Evolutionary conservation across 2,113 vertebrate species (phyloP), one percentile per base, ranked within the genome.

Genomic region (Caranx melampygus): DNA sequence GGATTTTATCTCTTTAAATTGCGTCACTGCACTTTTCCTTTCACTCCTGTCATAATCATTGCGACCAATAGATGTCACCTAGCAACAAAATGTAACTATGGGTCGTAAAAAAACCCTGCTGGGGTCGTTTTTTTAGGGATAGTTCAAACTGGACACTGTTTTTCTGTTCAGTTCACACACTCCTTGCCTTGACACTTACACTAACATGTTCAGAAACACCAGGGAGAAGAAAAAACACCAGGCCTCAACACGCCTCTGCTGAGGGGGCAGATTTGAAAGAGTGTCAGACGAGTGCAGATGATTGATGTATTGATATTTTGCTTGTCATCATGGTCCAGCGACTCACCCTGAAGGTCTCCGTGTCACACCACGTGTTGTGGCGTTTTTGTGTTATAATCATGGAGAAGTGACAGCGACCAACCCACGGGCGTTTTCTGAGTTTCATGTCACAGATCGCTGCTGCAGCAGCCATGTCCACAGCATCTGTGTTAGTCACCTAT

Each of bases 231-330:
- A 44, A 40, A 21, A 15, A 20, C 31, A 57, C 18, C 9, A 12
- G 4, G 1, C 34, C 44, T 57, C 44, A 11, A 35, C 73, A 15
- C 54, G 31, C 3, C 16, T 73, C 51, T 54, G 7, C 42, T 55
- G 63, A 73, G 55, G 60, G 20, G 45, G 31, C 1, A 33, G 11
- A 54, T 72, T 78, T 59, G 14, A 65, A 54, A 20, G 59, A 55
- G 14, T 6, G 52, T 51, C 80, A 66, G 31, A 18, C 42, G 26
- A 26, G 26, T 75, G 67, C 33, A 60, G 54, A 75, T 68, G 79
- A 84, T 77, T 84, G 86, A 86, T 86, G 75, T 60, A 49, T 74
- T 55, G 80, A 76, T 71, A 5, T 75, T 66, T 79, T 33, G 55
- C 78, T 83, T 81, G 86, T 82, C 82, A 87, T 66, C 78, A 16